These are phyloP conservation scores for Drosophila leontia DNA, from an alignment of 1,140 invertebrate species.

Conservation along the genomic window DNA sequence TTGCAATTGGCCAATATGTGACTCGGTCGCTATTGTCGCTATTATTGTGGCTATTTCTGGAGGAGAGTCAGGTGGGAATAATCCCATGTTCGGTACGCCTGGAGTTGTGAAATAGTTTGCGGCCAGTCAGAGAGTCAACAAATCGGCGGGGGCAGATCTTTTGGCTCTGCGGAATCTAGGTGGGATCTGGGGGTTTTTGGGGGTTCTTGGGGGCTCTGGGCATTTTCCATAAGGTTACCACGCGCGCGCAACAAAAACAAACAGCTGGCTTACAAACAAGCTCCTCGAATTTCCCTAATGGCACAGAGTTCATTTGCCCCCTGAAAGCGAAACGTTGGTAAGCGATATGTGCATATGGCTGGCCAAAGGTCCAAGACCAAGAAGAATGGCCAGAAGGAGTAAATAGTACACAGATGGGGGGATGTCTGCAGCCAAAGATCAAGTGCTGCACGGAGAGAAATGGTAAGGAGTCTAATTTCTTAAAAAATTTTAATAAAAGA, in stretches of 20 bases:
- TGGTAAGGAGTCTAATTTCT: no score
- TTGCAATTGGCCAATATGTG: conserved; percentile 67
- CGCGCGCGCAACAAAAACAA: conserved; percentile 37
- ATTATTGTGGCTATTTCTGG: conserved; percentile 41
- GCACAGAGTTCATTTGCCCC: conserved; percentile 77
- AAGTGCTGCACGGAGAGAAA: conserved; percentile 19
- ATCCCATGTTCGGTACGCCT: conserved; percentile 25
- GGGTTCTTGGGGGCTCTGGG: conserved; percentile 32
- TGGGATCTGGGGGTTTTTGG: not conserved
- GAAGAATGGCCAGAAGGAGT: conserved; percentile 29
- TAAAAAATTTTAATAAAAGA: no score
- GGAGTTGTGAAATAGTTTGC: conserved; percentile 46
- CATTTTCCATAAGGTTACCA: conserved; percentile 74
- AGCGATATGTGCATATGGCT: conserved; percentile 43
- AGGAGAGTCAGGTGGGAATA: conserved; percentile 46
- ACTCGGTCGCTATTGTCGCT: conserved; percentile 38
- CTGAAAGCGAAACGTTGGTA: conserved; percentile 41
- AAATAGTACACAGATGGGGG: conserved; percentile 6
- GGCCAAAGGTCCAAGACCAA: conserved; percentile 19
- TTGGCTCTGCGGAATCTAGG: not conserved
- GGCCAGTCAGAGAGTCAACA: conserved; percentile 45
- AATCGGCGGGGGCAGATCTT: conserved; percentile 16
- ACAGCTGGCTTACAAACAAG: conserved; percentile 52
- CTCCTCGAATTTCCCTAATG: conserved; percentile 79
- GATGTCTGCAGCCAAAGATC: conserved; percentile 30